phyloP scores from a whole-genome alignment of 2,888 invertebrate genomes.

The Frankliniella fusca region DNA sequence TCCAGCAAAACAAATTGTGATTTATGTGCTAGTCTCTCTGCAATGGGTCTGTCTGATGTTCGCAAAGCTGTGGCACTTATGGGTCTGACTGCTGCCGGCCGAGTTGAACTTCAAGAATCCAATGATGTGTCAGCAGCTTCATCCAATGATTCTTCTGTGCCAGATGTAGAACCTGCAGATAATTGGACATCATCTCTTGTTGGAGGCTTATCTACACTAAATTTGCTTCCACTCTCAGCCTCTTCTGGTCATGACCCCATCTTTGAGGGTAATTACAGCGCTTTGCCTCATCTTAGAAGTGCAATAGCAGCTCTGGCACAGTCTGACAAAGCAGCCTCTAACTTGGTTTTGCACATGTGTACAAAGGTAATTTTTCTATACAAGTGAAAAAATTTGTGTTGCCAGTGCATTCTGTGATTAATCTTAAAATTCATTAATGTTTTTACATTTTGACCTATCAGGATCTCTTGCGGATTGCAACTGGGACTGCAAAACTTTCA shows the following conservation, averaged over 20 bases:
- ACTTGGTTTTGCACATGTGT: slow-evolving; percentile 56
- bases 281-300: slow-evolving; percentile 34
- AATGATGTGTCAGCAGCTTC: slow-evolving; percentile 42
- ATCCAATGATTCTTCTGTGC: background rate
- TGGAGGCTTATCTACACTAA: background rate
- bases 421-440: background rate
- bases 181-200: background rate
- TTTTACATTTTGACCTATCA: slow-evolving; percentile 38
- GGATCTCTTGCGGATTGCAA: slow-evolving; percentile 51
- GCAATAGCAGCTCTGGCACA: slow-evolving; percentile 55
- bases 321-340: slow-evolving; percentile 53
- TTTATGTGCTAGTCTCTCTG: slow-evolving; percentile 5
- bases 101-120: slow-evolving; percentile 47
- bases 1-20: slow-evolving; percentile 7
- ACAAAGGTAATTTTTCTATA: slow-evolving; percentile 47
- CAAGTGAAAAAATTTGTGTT: slow-evolving; percentile 19
- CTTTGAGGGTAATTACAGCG: slow-evolving; percentile 1
- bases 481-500: slow-evolving; percentile 45
- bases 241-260: background rate
- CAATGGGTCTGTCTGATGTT: slow-evolving; percentile 55
- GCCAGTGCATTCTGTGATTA: background rate
- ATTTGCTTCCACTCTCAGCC: background rate
- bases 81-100: slow-evolving; percentile 57
- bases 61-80: slow-evolving; percentile 56
- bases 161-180: background rate